Conservation (phyloP, 1,140 invertebrate genomes). For the Drosophila parvula region DNA sequence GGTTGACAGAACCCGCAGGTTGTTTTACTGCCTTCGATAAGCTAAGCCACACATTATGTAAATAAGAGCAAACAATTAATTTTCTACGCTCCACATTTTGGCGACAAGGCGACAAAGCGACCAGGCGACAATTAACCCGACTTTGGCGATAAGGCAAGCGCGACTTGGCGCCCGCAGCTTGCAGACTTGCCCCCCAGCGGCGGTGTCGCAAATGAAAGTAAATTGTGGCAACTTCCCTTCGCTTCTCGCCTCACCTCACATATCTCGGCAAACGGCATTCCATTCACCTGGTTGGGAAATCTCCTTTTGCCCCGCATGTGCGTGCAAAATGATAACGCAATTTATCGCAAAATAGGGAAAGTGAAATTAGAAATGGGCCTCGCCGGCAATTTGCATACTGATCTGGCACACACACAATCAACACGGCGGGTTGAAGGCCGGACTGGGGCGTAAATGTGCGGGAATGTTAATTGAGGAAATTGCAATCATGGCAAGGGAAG, state of each 20-base stretch:
- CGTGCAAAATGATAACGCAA: conserved; percentile 64
- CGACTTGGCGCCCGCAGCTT: conserved; percentile 52
- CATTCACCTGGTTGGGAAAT: conserved; percentile 69
- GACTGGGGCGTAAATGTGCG: not conserved
- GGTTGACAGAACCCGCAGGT: conserved; percentile 14
- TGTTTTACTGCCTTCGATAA: conserved; percentile 19
- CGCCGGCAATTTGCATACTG: conserved; percentile 35
- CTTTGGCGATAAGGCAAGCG: conserved; percentile 61
- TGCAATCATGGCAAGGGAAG: conserved; percentile 36
- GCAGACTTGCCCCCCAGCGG: conserved; percentile 16
- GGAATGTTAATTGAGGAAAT: conserved; percentile 46
- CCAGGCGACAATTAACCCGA: conserved; percentile 6
- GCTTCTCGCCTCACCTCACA: conserved; percentile 1
- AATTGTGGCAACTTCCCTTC: conserved; percentile 61
- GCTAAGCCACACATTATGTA: conserved; percentile 66
- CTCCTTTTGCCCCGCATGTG: conserved; percentile 62
- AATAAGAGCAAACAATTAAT: conserved; percentile 81
- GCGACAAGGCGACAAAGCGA: not conserved
- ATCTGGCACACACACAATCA: conserved; percentile 15
- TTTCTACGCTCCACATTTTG: conserved; percentile 77
- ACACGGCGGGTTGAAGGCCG: conserved; percentile 24
- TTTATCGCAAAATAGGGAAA: conserved; percentile 63
- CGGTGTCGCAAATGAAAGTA: conserved; percentile 71
- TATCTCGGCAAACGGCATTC: conserved; percentile 50
- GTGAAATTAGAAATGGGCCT: conserved; percentile 54